A percentile compares a stretch with the other conserved stretches of the same genome.
Evolutionary conservation across 2,888 invertebrate species (phyloP).

Genomic region (Blastobasis lacticolella): DNA sequence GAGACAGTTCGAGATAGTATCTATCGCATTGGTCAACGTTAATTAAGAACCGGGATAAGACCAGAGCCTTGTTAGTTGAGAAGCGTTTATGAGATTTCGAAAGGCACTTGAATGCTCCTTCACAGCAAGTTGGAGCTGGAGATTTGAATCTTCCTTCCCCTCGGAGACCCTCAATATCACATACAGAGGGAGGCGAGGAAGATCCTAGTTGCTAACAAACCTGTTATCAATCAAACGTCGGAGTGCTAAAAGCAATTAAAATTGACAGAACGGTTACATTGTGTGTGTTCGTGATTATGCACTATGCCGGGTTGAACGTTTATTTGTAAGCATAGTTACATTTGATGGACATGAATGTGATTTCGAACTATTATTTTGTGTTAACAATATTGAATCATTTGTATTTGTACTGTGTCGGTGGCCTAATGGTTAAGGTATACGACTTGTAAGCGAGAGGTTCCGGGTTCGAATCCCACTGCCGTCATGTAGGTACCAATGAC

Average conservation of each 20-base stretch:
- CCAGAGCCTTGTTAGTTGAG: slow-evolving; percentile 21
- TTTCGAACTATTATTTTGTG: too few species aligned
- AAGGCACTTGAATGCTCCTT: too few species aligned
- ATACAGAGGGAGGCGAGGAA: slow-evolving; percentile 7
- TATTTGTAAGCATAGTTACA: too few species aligned
- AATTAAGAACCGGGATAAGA: slow-evolving; percentile 43
- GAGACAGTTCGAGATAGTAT: slow-evolving; percentile 30
- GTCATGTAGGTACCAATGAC: too few species aligned
- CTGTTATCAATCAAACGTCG: slow-evolving; percentile 35
- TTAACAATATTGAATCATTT: too few species aligned
- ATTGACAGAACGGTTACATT: slow-evolving; percentile 38
- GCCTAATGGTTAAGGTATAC: too few species aligned
- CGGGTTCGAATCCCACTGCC: too few species aligned
- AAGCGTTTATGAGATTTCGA: not conserved
- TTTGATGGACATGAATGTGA: too few species aligned
- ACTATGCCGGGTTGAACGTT: too few species aligned
- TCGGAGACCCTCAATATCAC: slow-evolving; percentile 25
- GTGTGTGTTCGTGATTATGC: too few species aligned
- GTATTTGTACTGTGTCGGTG: too few species aligned
- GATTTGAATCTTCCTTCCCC: slow-evolving; percentile 3
- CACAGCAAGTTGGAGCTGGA: slow-evolving; percentile 9
- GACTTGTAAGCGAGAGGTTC: too few species aligned
- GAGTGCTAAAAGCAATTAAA: slow-evolving; percentile 57
- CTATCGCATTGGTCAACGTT: slow-evolving; percentile 34
- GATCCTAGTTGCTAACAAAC: slow-evolving; percentile 17